Evolutionary conservation across 2,113 vertebrate genomes (phyloP).

Genomic region (Lathamus discolor): DNA sequence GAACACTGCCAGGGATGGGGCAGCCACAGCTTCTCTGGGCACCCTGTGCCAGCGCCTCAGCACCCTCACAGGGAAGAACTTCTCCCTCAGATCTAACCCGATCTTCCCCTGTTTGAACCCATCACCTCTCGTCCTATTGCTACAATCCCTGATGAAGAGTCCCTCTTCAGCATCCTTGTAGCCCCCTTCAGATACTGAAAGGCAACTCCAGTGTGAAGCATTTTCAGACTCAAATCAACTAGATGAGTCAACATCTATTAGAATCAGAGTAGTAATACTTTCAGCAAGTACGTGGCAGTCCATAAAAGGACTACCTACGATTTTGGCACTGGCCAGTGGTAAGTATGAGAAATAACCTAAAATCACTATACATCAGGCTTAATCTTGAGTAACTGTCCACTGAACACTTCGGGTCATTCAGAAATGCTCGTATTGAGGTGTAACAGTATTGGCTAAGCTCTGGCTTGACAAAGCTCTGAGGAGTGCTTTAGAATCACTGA

Average conservation of each 20-base stretch:
- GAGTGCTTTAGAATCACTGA: not conserved
- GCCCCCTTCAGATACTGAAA: not conserved
- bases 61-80: not conserved
- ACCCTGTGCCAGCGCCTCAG: not conserved
- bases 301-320: not conserved
- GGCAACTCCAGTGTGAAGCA: not conserved
- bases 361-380: not conserved
- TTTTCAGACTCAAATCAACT: not conserved
- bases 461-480: accelerated
- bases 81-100: not conserved
- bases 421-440: not conserved
- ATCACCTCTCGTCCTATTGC: not conserved
- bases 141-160: not conserved
- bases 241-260: not conserved
- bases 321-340: not conserved
- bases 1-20: too few species aligned
- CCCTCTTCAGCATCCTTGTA: not conserved
- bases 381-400: not conserved
- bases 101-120: not conserved
- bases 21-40: not conserved
- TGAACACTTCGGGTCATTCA: not conserved
- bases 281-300: not conserved
- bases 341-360: not conserved
- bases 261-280: not conserved
- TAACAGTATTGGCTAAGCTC: not conserved